Conservation (phyloP, 1,140 invertebrate species). For the Contarinia nasturtii region DNA sequence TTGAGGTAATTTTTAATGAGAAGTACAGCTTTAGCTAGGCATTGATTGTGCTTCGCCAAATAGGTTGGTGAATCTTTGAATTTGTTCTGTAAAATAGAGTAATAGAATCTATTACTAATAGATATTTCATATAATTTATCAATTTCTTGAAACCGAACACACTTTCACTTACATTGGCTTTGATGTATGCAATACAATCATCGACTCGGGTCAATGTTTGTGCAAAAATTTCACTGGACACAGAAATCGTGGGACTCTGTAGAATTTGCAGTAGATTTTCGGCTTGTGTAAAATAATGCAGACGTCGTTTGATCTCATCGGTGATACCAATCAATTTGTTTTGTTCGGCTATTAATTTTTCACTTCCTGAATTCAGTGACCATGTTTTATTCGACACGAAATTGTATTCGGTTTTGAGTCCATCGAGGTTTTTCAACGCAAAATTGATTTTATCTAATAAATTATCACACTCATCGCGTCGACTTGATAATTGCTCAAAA, state of each 20-base stretch:
- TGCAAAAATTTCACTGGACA: conserved; percentile 67
- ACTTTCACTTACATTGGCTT: conserved; percentile 49
- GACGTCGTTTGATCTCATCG: conserved; percentile 56
- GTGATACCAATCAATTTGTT: conserved; percentile 57
- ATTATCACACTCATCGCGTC: conserved; percentile 47
- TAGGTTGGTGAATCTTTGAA: conserved; percentile 57
- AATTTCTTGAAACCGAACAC: not conserved
- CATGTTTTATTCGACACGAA: conserved; percentile 79
- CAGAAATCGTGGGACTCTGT: conserved; percentile 55
- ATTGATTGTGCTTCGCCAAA: conserved; percentile 56
- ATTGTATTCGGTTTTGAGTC: conserved; percentile 56
- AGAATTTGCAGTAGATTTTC: conserved; percentile 61
- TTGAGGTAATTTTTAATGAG: conserved; percentile 58
- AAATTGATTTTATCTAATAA: conserved; percentile 48
- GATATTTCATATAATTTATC: not conserved
- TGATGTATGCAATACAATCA: conserved; percentile 70
- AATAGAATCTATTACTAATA: not conserved
- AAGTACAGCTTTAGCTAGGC: conserved; percentile 56
- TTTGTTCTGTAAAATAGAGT: conserved; percentile 27
- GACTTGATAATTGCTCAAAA: conserved; percentile 44
- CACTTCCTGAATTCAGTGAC: conserved; percentile 72
- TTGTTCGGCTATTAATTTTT: conserved; percentile 75
- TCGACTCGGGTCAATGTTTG: conserved; percentile 68
- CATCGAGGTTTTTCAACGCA: conserved; percentile 47
- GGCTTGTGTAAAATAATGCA: conserved; percentile 73